Evolutionary conservation across 2,113 vertebrate genomes (phyloP).

Genomic region (Ciconia stormi): DNA sequence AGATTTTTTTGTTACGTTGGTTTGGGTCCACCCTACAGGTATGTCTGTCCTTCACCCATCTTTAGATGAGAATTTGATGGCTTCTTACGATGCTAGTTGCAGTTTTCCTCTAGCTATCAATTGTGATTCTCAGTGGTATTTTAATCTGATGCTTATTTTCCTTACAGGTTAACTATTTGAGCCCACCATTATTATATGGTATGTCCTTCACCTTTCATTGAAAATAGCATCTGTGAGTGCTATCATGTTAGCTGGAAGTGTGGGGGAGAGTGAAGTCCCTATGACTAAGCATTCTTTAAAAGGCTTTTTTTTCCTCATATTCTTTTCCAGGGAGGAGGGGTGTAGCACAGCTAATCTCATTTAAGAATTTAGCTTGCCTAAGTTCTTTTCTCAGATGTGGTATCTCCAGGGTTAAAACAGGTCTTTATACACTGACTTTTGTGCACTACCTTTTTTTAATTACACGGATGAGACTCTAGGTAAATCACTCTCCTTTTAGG

Average conservation of each 20-base stretch:
- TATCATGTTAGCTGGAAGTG: neutral
- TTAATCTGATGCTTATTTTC: neutral
- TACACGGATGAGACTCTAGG: neutral
- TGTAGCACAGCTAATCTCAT: neutral
- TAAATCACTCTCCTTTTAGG: neutral
- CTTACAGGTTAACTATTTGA: neutral
- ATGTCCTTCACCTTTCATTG: neutral
- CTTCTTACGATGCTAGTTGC: neutral
- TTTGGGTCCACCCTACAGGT: neutral
- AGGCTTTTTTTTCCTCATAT: neutral
- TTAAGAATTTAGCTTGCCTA: neutral
- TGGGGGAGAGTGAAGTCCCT: neutral
- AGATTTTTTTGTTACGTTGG: neutral
- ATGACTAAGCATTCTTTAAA: neutral
- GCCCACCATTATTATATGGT: neutral
- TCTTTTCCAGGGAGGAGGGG: neutral
- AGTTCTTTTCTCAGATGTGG: neutral
- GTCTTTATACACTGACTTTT: neutral
- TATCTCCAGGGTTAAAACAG: neutral
- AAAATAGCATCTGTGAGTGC: neutral
- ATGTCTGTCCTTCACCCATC: neutral
- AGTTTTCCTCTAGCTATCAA: neutral
- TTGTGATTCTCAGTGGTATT: neutral
- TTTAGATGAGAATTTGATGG: neutral
- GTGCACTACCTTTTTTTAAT: neutral